Evolutionary conservation across 2,888 invertebrate genomes (phyloP).

Genomic region (Lacanobia wlatinum): DNA sequence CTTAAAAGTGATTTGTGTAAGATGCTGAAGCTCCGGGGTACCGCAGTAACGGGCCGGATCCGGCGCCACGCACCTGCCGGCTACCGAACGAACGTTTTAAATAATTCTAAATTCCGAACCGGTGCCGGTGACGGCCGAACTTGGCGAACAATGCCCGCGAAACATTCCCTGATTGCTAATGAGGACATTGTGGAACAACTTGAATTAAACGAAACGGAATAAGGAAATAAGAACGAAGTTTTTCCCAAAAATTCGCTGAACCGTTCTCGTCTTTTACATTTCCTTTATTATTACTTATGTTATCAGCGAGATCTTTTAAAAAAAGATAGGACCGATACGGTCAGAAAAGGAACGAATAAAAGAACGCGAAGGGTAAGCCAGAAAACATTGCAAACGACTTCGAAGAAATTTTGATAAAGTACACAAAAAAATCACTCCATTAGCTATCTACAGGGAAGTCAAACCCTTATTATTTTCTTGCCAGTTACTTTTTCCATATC

Average conservation of each 20-base stretch:
- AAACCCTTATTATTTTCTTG: constrained; percentile 56
- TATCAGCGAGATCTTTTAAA: constrained; percentile 53
- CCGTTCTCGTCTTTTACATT: constrained; percentile 67
- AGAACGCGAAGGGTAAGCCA: constrained; percentile 37
- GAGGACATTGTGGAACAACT: constrained; percentile 86
- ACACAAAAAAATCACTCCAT: constrained; percentile 58
- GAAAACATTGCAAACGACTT: constrained; percentile 48
- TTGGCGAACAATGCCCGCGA: constrained; percentile 84
- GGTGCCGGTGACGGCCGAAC: constrained; percentile 84
- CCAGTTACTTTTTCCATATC: constrained; percentile 34
- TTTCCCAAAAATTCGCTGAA: constrained; percentile 68
- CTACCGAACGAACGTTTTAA: constrained; percentile 78
- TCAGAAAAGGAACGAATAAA: constrained; percentile 55
- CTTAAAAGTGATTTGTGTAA: constrained; percentile 71
- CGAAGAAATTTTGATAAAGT: constrained; percentile 56
- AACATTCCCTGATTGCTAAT: constrained; percentile 89
- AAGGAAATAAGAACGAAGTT: constrained; percentile 75
- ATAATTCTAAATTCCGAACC: constrained; percentile 85
- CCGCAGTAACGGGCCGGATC: constrained; percentile 62
- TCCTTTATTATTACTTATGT: constrained; percentile 66
- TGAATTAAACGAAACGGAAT: constrained; percentile 82
- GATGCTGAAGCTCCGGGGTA: constrained; percentile 55
- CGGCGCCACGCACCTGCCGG: constrained; percentile 75
- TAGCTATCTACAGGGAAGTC: constrained; percentile 42
- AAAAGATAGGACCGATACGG: constrained; percentile 51